Percentiles rank a stretch among this genome's conserved stretches.
phyloP scores from a whole-genome alignment of 2,888 invertebrate species.

The Itoplectis maculator region DNA sequence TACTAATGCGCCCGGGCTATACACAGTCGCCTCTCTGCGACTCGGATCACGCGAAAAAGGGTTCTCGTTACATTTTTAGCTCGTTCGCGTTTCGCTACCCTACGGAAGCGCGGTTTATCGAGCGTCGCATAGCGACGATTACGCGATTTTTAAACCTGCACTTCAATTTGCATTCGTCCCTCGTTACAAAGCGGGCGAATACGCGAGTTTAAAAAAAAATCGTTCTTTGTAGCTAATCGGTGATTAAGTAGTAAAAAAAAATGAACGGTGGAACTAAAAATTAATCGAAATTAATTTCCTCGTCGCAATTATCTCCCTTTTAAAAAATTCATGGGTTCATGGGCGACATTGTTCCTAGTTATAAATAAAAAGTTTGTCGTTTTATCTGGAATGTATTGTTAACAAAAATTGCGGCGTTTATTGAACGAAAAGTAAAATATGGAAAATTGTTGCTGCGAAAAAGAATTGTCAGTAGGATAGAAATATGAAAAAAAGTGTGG shows the following conservation, averaged over 20 bases:
- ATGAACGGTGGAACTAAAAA: no score
- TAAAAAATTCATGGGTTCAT: no score
- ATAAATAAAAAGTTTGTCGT: no score
- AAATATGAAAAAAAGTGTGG: no score
- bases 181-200: not conserved
- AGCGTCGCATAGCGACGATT: constrained; percentile 51
- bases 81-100: constrained; percentile 55
- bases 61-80: constrained; percentile 65
- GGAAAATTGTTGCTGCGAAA: no score
- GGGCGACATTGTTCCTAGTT: no score
- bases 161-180: constrained; percentile 20
- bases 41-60: constrained; percentile 61
- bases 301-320: no score
- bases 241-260: not conserved
- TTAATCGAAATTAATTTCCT: no score
- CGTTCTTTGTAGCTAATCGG: not conserved
- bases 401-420: no score
- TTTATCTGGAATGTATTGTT: no score
- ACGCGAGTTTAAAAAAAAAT: not conserved
- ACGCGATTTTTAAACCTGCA: constrained; percentile 39
- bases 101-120: constrained; percentile 57
- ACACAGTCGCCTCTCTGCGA: constrained; percentile 29
- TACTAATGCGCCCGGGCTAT: constrained; percentile 79
- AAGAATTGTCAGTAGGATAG: no score
- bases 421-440: no score